Evolutionary conservation across 2,797 vertebrate genomes (phyloP), one percentile per base, ranked within the genome.

Genomic region (Crax fasciolata): DNA sequence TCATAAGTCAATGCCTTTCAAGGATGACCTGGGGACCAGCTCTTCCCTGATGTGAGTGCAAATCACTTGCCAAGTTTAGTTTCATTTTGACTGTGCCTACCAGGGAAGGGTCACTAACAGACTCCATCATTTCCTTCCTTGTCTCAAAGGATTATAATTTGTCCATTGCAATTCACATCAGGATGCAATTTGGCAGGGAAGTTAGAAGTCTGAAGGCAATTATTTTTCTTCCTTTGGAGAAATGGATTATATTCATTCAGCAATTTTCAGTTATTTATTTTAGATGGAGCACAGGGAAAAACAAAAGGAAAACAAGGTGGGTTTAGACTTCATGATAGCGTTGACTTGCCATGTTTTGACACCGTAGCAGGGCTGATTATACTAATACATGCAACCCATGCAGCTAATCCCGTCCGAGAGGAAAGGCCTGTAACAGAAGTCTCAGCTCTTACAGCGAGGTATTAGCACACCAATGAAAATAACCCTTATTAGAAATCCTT

Each of bases 141-240:
- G 91, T 95, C 94, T 96, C 75, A 38, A 46, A 89, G 85, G 87
- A 96, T 96, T 93, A 73, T 92, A 92, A 97, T 95, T 94, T 88
- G 73, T 77, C 93, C 84, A 87, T 91, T 91, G 89, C 85, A 91
- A 96, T 94, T 96, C 95, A 96, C 90, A 94, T 94, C 96, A 97
- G 93, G 92, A 96, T 95, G 94, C 93, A 94, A 96, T 92, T 83
- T 95, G 93, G 93, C 93, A 94, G 82, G 92, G 92, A 87, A 92
- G 84, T 81, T 75, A 92, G 52, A 94, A 92, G 86, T 89, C 93
- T 96, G 93, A 66, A 96, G 90, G 93, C 93, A 96, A 95, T 96
- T 96, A 96, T 84, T 92, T 89, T 87, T 48, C 81, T 92, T 93
- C 88, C 92, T 97, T 93, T 92, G 87, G 81, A 95, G 92, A 93